Evolutionary conservation across 1,140 invertebrate species (phyloP), one percentile per base, ranked within the genome.

Genomic region (Archivesica marissinica): DNA sequence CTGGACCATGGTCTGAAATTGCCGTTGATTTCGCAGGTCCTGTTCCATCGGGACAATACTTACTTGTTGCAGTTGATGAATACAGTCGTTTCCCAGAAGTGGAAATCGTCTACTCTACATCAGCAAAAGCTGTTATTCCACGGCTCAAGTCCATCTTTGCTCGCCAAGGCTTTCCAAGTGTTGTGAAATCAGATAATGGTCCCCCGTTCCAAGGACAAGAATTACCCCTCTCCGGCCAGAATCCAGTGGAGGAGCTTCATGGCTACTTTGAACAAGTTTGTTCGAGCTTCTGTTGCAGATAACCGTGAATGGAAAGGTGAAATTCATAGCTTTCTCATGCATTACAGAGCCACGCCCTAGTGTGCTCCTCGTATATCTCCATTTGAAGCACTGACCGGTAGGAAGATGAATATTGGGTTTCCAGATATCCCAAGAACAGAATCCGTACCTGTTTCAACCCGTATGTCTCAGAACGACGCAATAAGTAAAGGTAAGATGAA

Each of bases 11-110:
- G 90, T 47, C 33, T 52, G 74, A 91, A 35, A 35, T 91, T 15
- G 64, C 74, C 13, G 54, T 90, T 6, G 91, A 92, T 47, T 89
- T 92, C 50, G 23, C 52, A 56, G 89, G 89, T 23, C 87, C 88
- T 25, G 61, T 90, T 39, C 90, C 89, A 44, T 83, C 79, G 23
- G 86, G 82, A 33, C 81, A 92, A 59, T 88, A 88, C 68, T 41
- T 90, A 7, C 52, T 91, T 30, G 90, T 90, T 20, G 75, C 87
- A 28, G 79, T 90, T 11, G 91, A 91, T 80, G 88, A 91, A 52
- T 89, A 89, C 35, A 89, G 87, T 35, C 47, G 88, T 35, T 92
- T 68, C 38, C 89, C 88, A 33, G 89, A 89, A 75, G 88, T 89
- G 13, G 88, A 87, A 59, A 61, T 87, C 20, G 78, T 88, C 20